Evolutionary conservation across 1,140 invertebrate species (phyloP), one percentile per base, ranked within the genome.

Genomic region (Macrotrachela quadricornifera): DNA sequence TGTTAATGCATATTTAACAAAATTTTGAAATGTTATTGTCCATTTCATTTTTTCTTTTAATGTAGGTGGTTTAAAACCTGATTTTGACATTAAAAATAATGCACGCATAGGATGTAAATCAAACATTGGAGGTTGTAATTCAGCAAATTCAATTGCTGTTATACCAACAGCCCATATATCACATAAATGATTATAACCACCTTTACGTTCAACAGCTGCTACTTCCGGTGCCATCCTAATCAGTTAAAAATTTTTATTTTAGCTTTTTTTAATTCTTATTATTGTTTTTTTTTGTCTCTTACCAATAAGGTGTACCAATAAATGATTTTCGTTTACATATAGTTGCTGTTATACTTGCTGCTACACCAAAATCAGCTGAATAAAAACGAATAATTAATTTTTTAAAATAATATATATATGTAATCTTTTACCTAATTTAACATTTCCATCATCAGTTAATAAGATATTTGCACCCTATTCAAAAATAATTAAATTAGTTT

Each of bases 141-240:
- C 94, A 14, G 92, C 92, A 59, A 99, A 76, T 73, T 99, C 94
- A 63, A 99, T 99, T 41, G 91, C 82, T 30, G 92, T 99, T 53
- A 99, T 94, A 49, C 94, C 94, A 59, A 91, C 85, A 17, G 92
- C 91, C 92, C 92, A 99, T 62, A 99, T 94, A 77, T 99, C 94
- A 79, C 92, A 97, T 59, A 94, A 78, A 66, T 96, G 87, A 72
- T 96, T 94, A 66, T 97, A 97, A 47, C 91, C 92, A 54, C 92
- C 92, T 71, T 95, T 94, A 51, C 88, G 77, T 69, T 97, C 91
- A n/a, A 99, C 94, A 50, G 91, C 92, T 37, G 92, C 92, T 46
- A 99, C 91, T 61, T 77, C 86, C 77, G 73, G 66, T 60, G 77
- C 73, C 75, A 77, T 77, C 76, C 74, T 75, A 58, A 45, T 3